Conservation (phyloP, 1,140 invertebrate species). For the Meloidogyne chitwoodi region DNA sequence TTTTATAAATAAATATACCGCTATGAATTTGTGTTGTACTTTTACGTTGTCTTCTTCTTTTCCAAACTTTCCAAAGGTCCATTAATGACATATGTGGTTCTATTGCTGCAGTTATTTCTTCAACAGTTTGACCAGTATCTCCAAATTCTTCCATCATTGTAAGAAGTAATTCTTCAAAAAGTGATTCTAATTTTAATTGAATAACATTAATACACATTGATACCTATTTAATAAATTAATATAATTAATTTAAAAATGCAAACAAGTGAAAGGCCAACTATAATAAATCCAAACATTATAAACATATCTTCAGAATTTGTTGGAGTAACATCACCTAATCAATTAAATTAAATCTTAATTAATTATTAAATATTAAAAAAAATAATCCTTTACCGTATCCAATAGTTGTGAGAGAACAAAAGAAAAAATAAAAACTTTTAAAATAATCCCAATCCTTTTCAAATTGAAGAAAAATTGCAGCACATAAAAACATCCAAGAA, state of each 20-base stretch:
- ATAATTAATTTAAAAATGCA: neutral
- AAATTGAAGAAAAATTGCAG: conserved; percentile 57
- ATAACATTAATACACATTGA: conserved; percentile 59
- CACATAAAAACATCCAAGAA: conserved; percentile 59
- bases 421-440: conserved; percentile 60
- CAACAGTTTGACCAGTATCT: conserved; percentile 12
- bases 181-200: conserved; percentile 53
- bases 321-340: conserved; percentile 54
- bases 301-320: conserved; percentile 58
- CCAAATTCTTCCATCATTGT: conserved; percentile 54
- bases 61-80: conserved; percentile 49
- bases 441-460: conserved; percentile 60
- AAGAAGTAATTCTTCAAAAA: conserved; percentile 55
- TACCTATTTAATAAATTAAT: too few species aligned
- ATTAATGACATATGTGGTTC: conserved; percentile 43
- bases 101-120: conserved; percentile 39
- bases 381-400: conserved; percentile 49
- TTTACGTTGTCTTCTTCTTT: conserved; percentile 19
- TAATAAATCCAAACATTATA: conserved; percentile 54
- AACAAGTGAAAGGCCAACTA: conserved; percentile 56
- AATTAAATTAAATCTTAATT: neutral
- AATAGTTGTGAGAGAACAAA: conserved; percentile 57
- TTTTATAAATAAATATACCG: neutral
- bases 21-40: neutral
- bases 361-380: too few species aligned